Base-by-base conservation (phyloP, 2,797 vertebrate genomes). In the Poecilia velifera region DNA sequence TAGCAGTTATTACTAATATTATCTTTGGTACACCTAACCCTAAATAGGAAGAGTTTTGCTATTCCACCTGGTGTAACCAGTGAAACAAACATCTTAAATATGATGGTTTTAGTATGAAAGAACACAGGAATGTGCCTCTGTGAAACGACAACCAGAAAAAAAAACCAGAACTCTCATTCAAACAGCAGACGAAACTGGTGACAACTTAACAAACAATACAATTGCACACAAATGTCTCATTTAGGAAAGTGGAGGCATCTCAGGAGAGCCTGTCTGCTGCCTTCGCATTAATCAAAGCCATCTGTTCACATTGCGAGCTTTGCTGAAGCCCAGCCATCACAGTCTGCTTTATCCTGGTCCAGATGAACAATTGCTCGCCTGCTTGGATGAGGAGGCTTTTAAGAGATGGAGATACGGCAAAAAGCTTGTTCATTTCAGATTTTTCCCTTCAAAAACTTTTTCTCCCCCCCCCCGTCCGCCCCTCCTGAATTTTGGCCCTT, bases 141-240 rank as follows among this genome's bases (percentile, higher is more conserved):
- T 25, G 13, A 71, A 71, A 45, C 6, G 12, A 7, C 68, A 18
- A 13, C 25, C 13, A 71, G 66, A n/a, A 31, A 31, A 31, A 31
- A 68, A 66, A 43, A 43, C 9, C 39, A 22, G 10, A n/a, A 86
- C 72, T 88, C 84, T 85, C 39, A 20, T 68, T 86, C 84, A 86
- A 89, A 91, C 91, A 83, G 80, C 76, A 39, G 36, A 68, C 87
- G 76, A 86, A 82, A 81, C 73, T 76, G 73, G 77, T 86, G 89
- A 92, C 90, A 91, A 90, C 86, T 82, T 92, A 87, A 92, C 87
- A 91, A 92, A 92, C 86, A 89, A 87, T 90, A 89, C 86, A 92
- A 92, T 92, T 94, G 89, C 91, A 91, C 92, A 92, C 87, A 92
- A 93, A 94, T 91, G 90, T 93, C 91, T 93, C 91, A 93, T 90